Evolutionary conservation across 2,888 invertebrate species (phyloP), one percentile per base, ranked within the genome.

Genomic region (Phania funesta): DNA sequence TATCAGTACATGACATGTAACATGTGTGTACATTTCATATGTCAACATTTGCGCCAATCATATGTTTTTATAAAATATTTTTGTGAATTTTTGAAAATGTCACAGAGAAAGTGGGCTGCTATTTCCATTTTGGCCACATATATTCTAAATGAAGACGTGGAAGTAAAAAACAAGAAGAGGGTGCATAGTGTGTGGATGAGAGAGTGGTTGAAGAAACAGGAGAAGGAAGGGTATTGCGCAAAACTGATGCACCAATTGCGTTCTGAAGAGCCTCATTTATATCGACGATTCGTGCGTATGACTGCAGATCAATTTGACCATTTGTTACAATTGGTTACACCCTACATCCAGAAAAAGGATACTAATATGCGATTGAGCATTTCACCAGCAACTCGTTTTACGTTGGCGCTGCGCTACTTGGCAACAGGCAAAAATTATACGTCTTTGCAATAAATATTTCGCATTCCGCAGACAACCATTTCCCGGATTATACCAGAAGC

Each of bases 201-300:
- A 52, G 8, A 26, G 1, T 29, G 52, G n/a, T 26, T 32, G 11
- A 32, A 32, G 11, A 54, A 32, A 44, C 9, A n/a, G 1, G 54
- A 32, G 1, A 29, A 16, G n/a, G 50, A 50, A 16, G 50, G 24
- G 32, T 54, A 54, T 18, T 54, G 54, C 7, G n/a, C 29, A 2
- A 52, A 52, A 29, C 7, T 52, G 18, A 62, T 62, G 62, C 9
- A 46, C 6, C 50, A 65, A 24, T 16, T 38, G 2, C 20, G 46
- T 20, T 7, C 46, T 48, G 64, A 64, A 64, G 46, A 48, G 8
- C 64, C 32, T 18, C 18, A 38, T 11, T 11, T 52, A 18, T 65
- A 65, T 24, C 16, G 16, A 0, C 50, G 50, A 16, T 67, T 67
- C 38, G 64, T 64, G 29, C 62, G 29, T 29, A 46, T 62, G 62